A percentile compares a stretch with the other conserved stretches of the same genome.
Evolutionary conservation across 2,113 vertebrate genomes (phyloP).

Genomic region (Ammodytes dubius): DNA sequence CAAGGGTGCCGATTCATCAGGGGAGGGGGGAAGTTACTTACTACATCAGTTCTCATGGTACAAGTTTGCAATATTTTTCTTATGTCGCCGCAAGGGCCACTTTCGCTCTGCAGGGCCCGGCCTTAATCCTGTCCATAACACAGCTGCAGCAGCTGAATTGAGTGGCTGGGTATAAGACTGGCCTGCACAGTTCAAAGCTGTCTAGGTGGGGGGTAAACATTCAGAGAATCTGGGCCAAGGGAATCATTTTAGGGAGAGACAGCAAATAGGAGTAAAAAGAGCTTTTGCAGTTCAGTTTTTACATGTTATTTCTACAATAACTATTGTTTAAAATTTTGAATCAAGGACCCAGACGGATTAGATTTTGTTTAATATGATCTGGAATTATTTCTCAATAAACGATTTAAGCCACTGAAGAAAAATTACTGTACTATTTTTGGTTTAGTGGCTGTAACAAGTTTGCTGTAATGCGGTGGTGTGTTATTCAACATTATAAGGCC

Average conservation of each 20-base stretch:
- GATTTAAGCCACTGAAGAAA: constrained; percentile 31
- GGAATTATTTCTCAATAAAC: background rate
- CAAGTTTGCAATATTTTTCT: constrained; percentile 81
- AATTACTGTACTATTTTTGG: constrained; percentile 10
- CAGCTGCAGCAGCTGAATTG: constrained; percentile 60
- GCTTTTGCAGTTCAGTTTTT: constrained; percentile 3
- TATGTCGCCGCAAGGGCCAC: constrained; percentile 60
- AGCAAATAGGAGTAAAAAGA: background rate
- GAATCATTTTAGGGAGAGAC: constrained; percentile 28
- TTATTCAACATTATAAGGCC: constrained; percentile 35
- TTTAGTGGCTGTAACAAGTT: constrained; percentile 34
- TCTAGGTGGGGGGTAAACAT: constrained; percentile 31
- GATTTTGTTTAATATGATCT: background rate
- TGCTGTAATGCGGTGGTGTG: constrained; percentile 7
- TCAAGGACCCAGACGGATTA: background rate
- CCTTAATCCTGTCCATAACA: constrained; percentile 52
- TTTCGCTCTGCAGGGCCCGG: constrained; percentile 48
- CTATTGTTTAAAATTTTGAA: background rate
- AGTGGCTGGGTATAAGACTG: constrained; percentile 13
- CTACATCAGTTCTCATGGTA: constrained; percentile 84
- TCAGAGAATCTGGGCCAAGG: constrained; percentile 43
- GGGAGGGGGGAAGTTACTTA: constrained; percentile 83
- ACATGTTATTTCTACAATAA: background rate
- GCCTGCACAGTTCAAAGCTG: constrained; percentile 39
- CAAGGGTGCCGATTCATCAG: constrained; percentile 87